A percentile compares a stretch with the other conserved stretches of the same genome.
These are phyloP conservation scores for Diabrotica undecimpunctata DNA, from an alignment of 1,140 invertebrate species.

Conservation along the genomic window DNA sequence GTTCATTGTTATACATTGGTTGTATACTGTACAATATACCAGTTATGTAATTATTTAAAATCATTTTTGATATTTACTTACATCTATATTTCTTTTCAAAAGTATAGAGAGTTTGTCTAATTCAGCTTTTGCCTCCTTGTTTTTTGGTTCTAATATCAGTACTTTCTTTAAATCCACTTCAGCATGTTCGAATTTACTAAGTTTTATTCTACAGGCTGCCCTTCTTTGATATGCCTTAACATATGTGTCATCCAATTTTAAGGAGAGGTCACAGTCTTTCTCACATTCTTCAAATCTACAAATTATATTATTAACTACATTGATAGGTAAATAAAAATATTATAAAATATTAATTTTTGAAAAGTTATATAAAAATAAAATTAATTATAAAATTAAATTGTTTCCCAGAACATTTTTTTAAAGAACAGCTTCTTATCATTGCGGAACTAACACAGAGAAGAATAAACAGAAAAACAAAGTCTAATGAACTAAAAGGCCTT, in stretches of 20 bases:
- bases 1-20: no score
- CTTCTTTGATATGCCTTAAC: constrained; percentile 77
- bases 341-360: constrained; percentile 22
- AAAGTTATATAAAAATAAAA: constrained; percentile 2
- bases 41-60: constrained; percentile 7
- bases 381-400: no score
- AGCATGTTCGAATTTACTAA: constrained; percentile 62
- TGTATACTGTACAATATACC: background rate
- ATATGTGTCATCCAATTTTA: constrained; percentile 70
- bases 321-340: background rate
- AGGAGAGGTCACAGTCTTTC: constrained; percentile 67
- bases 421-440: no score
- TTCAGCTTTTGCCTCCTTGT: constrained; percentile 58
- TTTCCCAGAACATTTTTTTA: no score
- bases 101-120: constrained; percentile 56
- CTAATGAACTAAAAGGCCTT: no score
- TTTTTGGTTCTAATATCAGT: constrained; percentile 68
- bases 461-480: no score
- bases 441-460: no score
- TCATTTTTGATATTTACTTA: constrained; percentile 15
- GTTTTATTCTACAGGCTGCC: constrained; percentile 62
- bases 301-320: constrained; percentile 20
- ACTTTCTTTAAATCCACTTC: constrained; percentile 63
- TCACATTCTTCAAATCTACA: constrained; percentile 70
- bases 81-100: constrained; percentile 48